Base-by-base conservation (phyloP, 2,113 vertebrate genomes). In the Chauna torquata region DNA sequence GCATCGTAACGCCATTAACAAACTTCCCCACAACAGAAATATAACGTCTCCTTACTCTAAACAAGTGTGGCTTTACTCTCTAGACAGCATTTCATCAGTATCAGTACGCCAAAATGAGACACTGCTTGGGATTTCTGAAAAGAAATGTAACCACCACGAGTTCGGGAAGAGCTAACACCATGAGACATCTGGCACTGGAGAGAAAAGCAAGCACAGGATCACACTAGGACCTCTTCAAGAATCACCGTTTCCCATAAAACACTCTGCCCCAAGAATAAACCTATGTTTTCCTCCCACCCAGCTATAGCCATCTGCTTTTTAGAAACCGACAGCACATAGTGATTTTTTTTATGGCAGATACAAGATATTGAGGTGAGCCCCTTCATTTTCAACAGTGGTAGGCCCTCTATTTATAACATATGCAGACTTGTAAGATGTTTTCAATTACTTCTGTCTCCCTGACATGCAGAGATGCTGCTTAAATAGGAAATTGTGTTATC, bases 401-500 rank as follows among this genome's bases (percentile, higher is more conserved):
- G 45, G 12, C 59, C 9, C 14, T 55, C 71, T 55, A 23, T 64
- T 88, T 92, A 32, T 55, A 94, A 85, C 22, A 50, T 44, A 70
- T 11, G 20, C 59, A 77, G 58, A 12, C 30, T 86, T 74, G 5
- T 54, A 80, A 89, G 70, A 45, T 59, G n/a, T 86, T 88, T 95
- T 62, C 66, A 82, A 52, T 88, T 91, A 77, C 34, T 94, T 97
- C 54, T 91, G 28, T 70, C 20, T 93, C 82, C 16, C 66, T 86
- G 78, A 82, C 82, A 59, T 0, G 9, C 59, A 59, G 58, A 71
- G 62, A 88, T 64, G 32, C 42, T 83, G 36, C 68, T 91, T 86
- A 78, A 90, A 88, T 78, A 90, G 47, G 64, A 96, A 91, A 93
- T 7, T 28, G 38, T 80, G n/a, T 91, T 83, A 81, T 84, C 32